Evolutionary conservation across 1,140 invertebrate species (phyloP).

Genomic region (Bursaphelenchus mucronatus): DNA sequence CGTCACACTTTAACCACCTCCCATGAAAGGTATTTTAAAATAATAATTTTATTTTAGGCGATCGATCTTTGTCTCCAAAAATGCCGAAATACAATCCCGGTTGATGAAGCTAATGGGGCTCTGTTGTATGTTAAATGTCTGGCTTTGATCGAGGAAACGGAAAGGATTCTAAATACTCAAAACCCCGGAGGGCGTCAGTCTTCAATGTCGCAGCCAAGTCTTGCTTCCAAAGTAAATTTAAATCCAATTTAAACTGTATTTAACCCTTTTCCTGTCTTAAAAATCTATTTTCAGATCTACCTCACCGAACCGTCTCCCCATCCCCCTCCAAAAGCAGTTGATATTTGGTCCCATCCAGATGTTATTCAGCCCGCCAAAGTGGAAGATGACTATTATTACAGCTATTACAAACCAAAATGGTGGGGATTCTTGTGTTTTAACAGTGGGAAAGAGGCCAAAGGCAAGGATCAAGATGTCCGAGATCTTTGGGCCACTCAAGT

Average conservation of each 20-base stretch:
- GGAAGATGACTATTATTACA: slow-evolving; percentile 17
- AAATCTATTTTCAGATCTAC: too few relatives aligned
- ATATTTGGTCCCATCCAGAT: too few relatives aligned
- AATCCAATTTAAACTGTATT: not conserved
- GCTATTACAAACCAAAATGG: slow-evolving; percentile 23
- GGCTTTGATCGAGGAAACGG: slow-evolving; percentile 43
- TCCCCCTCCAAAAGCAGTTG: too few relatives aligned
- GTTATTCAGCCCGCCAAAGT: too few relatives aligned
- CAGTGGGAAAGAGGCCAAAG: slow-evolving; percentile 33
- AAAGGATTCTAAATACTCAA: slow-evolving; percentile 26
- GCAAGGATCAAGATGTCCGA: slow-evolving; percentile 34
- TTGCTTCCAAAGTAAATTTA: slow-evolving; percentile 3
- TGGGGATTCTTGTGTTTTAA: slow-evolving; percentile 36
- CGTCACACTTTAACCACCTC: too few relatives aligned
- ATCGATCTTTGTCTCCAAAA: slow-evolving; percentile 14
- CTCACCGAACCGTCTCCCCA: too few relatives aligned
- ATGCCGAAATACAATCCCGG: slow-evolving; percentile 28
- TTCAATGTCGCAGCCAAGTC: not conserved
- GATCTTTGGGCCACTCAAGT: slow-evolving; percentile 55
- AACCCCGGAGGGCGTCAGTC: slow-evolving; percentile 8
- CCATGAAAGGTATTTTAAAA: too few relatives aligned
- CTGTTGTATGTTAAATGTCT: slow-evolving; percentile 46
- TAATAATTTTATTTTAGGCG: not conserved
- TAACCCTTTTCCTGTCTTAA: not conserved
- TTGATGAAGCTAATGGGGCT: slow-evolving; percentile 34